Evolutionary conservation across 2,113 vertebrate species (phyloP).

Genomic region (Amblyopsis rosae): DNA sequence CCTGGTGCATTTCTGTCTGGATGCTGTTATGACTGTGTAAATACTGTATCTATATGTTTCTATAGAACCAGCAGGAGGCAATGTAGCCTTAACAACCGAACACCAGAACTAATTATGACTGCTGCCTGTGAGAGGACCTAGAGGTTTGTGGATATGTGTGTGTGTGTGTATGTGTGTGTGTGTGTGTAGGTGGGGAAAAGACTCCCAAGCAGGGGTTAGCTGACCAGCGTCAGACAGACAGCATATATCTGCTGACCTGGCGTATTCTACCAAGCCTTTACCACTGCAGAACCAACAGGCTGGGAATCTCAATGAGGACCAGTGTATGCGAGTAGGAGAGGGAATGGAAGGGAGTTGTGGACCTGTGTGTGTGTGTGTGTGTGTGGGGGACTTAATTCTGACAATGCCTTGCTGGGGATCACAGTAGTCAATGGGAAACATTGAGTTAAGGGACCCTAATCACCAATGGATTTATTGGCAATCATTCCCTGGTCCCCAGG

Average conservation of each 20-base stretch:
- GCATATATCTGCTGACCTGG: constrained; percentile 32
- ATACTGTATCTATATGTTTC: background rate
- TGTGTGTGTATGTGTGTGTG: background rate
- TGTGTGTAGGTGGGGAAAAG: constrained; percentile 9
- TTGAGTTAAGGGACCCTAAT: background rate
- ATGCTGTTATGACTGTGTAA: background rate
- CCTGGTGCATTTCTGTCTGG: background rate
- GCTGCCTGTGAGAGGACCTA: background rate
- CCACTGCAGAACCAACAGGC: constrained; percentile 40
- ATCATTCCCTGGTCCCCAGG: background rate
- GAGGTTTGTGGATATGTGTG: background rate
- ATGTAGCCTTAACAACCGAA: constrained; percentile 41
- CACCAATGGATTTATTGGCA: too few species aligned
- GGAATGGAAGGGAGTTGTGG: background rate
- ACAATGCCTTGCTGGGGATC: background rate
- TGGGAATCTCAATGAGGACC: constrained; percentile 17
- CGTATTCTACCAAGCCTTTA: background rate
- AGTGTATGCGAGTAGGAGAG: background rate
- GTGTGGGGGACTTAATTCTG: too few species aligned
- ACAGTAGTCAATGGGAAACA: background rate
- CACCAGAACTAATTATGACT: background rate
- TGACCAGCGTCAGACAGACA: constrained; percentile 24
- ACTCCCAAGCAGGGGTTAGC: constrained; percentile 41
- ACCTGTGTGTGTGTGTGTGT: too few species aligned
- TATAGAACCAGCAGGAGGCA: constrained; percentile 53